Conservation (phyloP, 1,140 invertebrate genomes). For the Papilio aristodemus region DNA sequence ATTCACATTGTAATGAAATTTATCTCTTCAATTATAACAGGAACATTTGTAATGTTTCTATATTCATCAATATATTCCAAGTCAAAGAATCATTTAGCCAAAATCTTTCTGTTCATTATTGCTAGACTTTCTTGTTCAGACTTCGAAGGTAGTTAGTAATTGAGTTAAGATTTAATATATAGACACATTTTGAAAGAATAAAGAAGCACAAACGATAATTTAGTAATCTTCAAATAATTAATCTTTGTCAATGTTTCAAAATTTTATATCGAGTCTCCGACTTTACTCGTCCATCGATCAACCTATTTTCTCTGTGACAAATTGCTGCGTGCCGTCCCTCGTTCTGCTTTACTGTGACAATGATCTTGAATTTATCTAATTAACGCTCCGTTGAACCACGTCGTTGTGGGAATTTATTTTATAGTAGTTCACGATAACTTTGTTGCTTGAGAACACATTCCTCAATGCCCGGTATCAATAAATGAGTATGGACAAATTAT, state of each 20-base stretch:
- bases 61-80: no score
- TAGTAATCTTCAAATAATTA: neutral
- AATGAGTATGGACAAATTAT: no score
- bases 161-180: no score
- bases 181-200: neutral
- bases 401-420: constrained; percentile 43
- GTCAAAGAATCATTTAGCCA: no score
- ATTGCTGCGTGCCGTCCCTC: constrained; percentile 63
- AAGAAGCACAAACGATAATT: neutral
- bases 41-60: no score
- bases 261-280: neutral
- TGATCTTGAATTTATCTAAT: constrained; percentile 64
- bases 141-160: no score
- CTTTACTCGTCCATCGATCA: constrained; percentile 10
- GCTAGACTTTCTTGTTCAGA: no score
- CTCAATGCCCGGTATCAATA: neutral
- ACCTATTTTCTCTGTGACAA: constrained; percentile 50
- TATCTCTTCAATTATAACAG: no score
- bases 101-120: no score
- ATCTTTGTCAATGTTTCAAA: neutral
- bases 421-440: constrained; percentile 2
- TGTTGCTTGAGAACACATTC: constrained; percentile 8
- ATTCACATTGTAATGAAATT: no score
- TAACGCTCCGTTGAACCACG: constrained; percentile 55
- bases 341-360: constrained; percentile 56